These are phyloP conservation scores for Leucophenga maculata DNA, from an alignment of 2,888 invertebrate genomes.

Conservation along the genomic window DNA sequence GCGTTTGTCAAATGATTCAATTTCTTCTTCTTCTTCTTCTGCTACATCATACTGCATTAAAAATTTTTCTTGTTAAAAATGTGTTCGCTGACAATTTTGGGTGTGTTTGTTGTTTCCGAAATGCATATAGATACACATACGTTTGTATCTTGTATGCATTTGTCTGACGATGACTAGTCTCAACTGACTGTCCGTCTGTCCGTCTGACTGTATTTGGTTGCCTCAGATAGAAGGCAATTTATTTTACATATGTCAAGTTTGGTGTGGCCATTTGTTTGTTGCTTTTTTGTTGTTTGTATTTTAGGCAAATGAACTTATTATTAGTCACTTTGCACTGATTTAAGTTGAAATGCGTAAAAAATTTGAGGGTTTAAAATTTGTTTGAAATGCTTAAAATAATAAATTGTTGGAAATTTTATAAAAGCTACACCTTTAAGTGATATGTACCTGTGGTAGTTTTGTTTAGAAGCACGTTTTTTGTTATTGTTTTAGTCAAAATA, in stretches of 20 bases:
- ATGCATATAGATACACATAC: slow-evolving; percentile 8
- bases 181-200: neutral
- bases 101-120: slow-evolving; percentile 24
- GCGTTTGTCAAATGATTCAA: slow-evolving; percentile 63
- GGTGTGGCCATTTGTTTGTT: slow-evolving; percentile 34
- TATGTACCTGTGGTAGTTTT: too few relatives aligned
- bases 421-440: too few relatives aligned
- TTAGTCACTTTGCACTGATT: slow-evolving; percentile 32
- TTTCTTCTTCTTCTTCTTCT: slow-evolving; percentile 47
- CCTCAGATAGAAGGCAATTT: slow-evolving; percentile 49
- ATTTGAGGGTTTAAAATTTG: too few relatives aligned
- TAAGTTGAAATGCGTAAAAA: too few relatives aligned
- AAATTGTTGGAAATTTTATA: too few relatives aligned
- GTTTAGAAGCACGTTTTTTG: too few relatives aligned
- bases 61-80: slow-evolving; percentile 38
- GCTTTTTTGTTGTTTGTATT: slow-evolving; percentile 49
- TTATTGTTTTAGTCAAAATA: too few relatives aligned
- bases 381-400: too few relatives aligned
- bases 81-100: slow-evolving; percentile 18
- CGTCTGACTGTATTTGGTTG: neutral
- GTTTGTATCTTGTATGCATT: slow-evolving; percentile 33
- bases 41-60: slow-evolving; percentile 39
- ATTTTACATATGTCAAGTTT: slow-evolving; percentile 56
- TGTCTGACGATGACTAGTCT: slow-evolving; percentile 24
- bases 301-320: slow-evolving; percentile 37